Evolutionary conservation across 2,888 invertebrate species (phyloP), one percentile per base, ranked within the genome.

Genomic region (Cataglyphis rosenhaueri): DNA sequence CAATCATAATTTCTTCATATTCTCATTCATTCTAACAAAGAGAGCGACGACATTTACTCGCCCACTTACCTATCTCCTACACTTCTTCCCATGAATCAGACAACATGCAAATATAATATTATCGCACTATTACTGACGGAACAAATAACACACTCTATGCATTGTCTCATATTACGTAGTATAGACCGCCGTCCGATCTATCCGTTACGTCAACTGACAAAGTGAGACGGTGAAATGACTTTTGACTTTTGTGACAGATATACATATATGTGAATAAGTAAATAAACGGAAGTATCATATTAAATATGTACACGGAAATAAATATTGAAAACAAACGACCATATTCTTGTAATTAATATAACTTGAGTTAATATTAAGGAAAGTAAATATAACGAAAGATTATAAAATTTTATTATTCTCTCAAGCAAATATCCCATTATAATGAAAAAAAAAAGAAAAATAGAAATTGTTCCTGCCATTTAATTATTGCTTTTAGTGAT

Each of bases 161-260:
- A 64, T 48, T 68, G 38, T 52, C 32, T 64, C 55, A 52, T 74
- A 44, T 70, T 79, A 70, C 44, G 70, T 70, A n/a, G 70, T 55
- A 52, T 48, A 62, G 66, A 64, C 12, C 38, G 21, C 52, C 29
- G 25, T 75, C 57, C 74, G 78, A 84, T 88, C 70, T 52, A 2
- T 83, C 64, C 79, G 52, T 88, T 85, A 81, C 83, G 82, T 84
- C 81, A 79, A 89, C 84, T 86, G 86, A 86, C 84, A 82, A 64
- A 61, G n/a, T 52, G n/a, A 78, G 48, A 52, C 25, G 35, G 75
- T 25, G 75, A 76, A 76, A 76, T 76, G 55, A 55, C 75, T 66
- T 76, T 76, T 38, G 44, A 25, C 59, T 59, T 70, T 79, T 70
- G 21, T 44, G 32, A 83, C 84, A 41, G 57, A 68, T 12, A 44